Percentiles rank a stretch among this genome's conserved stretches.
Evolutionary conservation across 2,888 invertebrate genomes (phyloP).

Genomic region (Caenorhabditis imperialis): DNA sequence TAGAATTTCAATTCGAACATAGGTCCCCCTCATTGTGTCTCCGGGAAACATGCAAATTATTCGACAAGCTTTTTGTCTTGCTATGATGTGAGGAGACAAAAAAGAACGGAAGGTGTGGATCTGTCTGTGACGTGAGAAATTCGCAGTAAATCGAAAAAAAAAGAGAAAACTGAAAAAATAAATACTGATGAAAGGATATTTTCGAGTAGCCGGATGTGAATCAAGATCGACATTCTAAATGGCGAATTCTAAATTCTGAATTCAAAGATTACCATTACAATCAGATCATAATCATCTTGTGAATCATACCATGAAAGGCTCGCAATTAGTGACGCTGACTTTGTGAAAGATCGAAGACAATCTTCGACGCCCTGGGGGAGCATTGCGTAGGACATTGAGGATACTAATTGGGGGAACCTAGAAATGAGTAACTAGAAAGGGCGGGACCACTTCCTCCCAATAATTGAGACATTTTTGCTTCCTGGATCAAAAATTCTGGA

Average conservation of each 20-base stretch:
- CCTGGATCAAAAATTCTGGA: constrained; percentile 24
- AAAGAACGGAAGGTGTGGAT: not conserved
- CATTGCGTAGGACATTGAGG: not conserved
- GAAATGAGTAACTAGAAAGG: not conserved
- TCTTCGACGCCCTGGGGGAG: not conserved
- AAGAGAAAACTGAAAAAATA: no score
- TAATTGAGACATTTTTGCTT: constrained; percentile 31
- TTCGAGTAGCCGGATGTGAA: not conserved
- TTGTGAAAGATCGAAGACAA: not conserved
- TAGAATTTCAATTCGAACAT: no score
- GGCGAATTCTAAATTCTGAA: constrained; percentile 1
- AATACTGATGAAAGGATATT: not conserved
- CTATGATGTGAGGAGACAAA: constrained; percentile 2
- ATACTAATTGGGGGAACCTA: constrained; percentile 24
- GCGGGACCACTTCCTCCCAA: constrained; percentile 20
- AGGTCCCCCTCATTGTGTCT: no score
- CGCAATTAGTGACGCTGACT: constrained; percentile 2
- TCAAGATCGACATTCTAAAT: constrained; percentile 5
- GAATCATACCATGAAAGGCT: constrained; percentile 1
- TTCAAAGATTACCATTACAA: not conserved
- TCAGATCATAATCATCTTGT: no score
- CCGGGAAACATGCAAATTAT: constrained; percentile 28
- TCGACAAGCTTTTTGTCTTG: constrained; percentile 10
- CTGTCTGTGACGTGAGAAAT: constrained; percentile 28
- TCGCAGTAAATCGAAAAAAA: not conserved